A percentile compares a stretch with the other conserved stretches of the same genome.
Evolutionary conservation across 2,888 invertebrate genomes (phyloP).

Genomic region (Eupithecia tripunctaria): DNA sequence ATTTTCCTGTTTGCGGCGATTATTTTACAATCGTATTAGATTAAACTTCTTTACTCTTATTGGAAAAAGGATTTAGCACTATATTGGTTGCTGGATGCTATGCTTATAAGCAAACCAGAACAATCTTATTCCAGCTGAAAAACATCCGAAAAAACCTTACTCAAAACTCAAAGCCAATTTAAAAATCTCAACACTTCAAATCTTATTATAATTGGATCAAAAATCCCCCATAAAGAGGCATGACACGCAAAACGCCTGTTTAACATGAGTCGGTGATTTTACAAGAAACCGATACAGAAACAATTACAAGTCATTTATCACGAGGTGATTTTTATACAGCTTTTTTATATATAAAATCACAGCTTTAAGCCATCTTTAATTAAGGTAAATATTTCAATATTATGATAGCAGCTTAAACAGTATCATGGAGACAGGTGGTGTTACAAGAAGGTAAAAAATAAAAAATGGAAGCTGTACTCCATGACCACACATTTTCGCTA

Average conservation of each 20-base stretch:
- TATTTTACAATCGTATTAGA: not conserved
- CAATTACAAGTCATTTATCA: slow-evolving; percentile 76
- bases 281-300: slow-evolving; percentile 67
- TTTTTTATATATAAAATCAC: not conserved
- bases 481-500: no score
- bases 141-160: not conserved
- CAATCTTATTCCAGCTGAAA: no score
- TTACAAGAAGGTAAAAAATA: no score
- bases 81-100: not conserved
- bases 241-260: slow-evolving; percentile 43
- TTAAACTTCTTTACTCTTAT: not conserved
- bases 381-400: no score
- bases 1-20: no score
- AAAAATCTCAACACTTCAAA: slow-evolving; percentile 1
- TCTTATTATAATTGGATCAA: slow-evolving; percentile 12
- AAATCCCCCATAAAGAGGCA: slow-evolving; percentile 39
- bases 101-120: not conserved
- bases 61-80: not conserved
- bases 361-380: no score
- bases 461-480: no score
- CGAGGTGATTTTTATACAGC: slow-evolving; percentile 37
- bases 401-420: no score
- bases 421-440: no score
- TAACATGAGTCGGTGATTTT: slow-evolving; percentile 64
- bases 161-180: not conserved